Conservation (phyloP, 1,140 invertebrate species). For the Musca vetustissima region DNA sequence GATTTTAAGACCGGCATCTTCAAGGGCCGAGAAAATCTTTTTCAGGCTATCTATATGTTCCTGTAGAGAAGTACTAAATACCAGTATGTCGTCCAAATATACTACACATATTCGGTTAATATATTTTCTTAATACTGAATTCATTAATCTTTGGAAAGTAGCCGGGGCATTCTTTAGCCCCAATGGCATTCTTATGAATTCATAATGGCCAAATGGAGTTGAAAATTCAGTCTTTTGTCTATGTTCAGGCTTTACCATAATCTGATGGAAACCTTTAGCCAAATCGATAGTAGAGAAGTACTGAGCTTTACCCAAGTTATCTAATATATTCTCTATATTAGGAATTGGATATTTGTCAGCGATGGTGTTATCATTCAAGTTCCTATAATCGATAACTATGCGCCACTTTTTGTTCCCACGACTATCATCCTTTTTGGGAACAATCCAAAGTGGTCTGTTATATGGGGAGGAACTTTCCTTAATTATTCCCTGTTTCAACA, state of each 20-base stretch:
- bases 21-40: too few species aligned
- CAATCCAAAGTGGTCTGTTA: not conserved
- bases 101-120: too few species aligned
- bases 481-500: not conserved
- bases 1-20: too few species aligned
- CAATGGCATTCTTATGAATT: not conserved
- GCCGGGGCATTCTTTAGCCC: not conserved
- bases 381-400: conserved; percentile 39
- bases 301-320: conserved; percentile 7
- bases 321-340: conserved; percentile 27
- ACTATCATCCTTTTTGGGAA: not conserved
- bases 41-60: too few species aligned
- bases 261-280: conserved; percentile 1
- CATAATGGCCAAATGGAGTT: not conserved
- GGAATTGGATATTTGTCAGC: conserved; percentile 24
- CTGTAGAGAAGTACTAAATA: too few species aligned
- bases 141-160: too few species aligned
- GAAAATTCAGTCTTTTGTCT: not conserved
- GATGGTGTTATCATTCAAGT: conserved; percentile 32
- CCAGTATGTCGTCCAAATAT: too few species aligned
- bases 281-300: conserved; percentile 27
- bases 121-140: too few species aligned
- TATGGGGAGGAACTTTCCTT: not conserved
- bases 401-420: conserved; percentile 12
- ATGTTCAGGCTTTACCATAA: not conserved